These are phyloP conservation scores for Pandemis cinnamomeana DNA, from an alignment of 2,888 invertebrate species.

Conservation along the genomic window DNA sequence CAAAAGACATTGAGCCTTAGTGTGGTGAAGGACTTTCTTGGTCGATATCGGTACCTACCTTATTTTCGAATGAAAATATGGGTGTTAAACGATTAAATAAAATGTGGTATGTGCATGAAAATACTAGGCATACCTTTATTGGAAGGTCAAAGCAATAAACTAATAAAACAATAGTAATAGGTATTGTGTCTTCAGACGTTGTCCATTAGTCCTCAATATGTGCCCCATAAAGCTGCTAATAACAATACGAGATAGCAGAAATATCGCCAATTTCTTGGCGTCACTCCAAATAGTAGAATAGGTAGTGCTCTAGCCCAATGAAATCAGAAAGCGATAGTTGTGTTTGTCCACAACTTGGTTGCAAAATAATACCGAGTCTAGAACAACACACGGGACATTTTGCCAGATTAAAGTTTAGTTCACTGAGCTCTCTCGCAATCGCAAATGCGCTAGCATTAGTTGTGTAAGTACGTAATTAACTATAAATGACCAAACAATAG, in stretches of 20 bases:
- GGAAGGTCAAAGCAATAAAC: neutral
- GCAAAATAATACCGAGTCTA: neutral
- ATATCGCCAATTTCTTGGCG: conserved; percentile 51
- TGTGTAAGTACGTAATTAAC: too few relatives aligned
- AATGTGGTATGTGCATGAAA: neutral
- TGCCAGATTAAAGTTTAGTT: conserved; percentile 9
- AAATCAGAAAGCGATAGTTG: conserved; percentile 31
- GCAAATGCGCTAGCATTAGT: neutral
- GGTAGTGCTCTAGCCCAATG: conserved; percentile 41
- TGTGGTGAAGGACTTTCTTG: too few relatives aligned
- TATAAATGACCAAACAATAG: neutral
- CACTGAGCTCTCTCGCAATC: neutral
- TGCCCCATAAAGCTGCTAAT: conserved; percentile 48
- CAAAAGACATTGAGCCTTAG: too few relatives aligned
- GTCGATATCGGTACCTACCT: too few relatives aligned
- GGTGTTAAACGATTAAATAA: neutral
- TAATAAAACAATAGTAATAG: conserved; percentile 32
- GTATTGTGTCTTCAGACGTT: conserved; percentile 23
- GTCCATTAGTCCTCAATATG: conserved; percentile 33
- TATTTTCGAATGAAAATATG: too few relatives aligned
- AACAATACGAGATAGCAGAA: conserved; percentile 53
- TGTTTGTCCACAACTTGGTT: conserved; percentile 9
- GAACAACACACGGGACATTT: neutral
- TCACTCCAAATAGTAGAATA: conserved; percentile 50
- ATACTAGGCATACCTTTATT: neutral